Conservation (phyloP, 2,113 vertebrate genomes). For the Cnemophilus loriae region DNA sequence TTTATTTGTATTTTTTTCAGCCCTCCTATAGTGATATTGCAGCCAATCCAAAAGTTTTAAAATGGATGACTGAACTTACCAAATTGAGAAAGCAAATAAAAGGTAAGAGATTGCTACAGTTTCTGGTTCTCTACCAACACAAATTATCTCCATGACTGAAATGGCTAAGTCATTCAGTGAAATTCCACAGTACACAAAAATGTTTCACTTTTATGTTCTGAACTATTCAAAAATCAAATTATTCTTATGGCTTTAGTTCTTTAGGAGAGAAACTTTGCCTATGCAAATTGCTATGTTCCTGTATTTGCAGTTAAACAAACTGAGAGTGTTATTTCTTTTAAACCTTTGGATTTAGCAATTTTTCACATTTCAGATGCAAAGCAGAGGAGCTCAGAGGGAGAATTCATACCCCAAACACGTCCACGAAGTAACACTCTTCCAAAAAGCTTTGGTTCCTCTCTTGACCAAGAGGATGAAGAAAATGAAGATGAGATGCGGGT, state of each 20-base stretch:
- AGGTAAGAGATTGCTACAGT: conserved; percentile 74
- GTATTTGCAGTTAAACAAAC: neutral
- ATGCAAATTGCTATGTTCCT: rapidly evolving
- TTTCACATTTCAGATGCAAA: conserved; percentile 82
- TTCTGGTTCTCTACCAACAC: neutral
- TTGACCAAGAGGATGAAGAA: conserved; percentile 82
- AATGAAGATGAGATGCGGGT: conserved; percentile 63
- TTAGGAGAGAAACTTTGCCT: neutral
- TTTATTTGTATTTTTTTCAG: conserved; percentile 65
- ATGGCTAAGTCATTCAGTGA: neutral
- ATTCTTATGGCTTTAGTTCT: neutral
- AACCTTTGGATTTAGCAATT: neutral
- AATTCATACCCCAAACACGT: conserved; percentile 86
- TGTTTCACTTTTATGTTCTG: neutral
- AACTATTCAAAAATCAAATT: neutral
- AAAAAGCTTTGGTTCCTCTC: conserved; percentile 95
- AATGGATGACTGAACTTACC: conserved; percentile 98
- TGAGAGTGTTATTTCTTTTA: neutral
- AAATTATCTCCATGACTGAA: neutral
- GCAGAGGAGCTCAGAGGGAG: conserved; percentile 85
- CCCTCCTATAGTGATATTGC: conserved; percentile 94
- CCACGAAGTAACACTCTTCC: conserved; percentile 96
- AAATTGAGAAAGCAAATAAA: conserved; percentile 95
- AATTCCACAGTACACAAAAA: neutral
- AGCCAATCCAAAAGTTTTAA: conserved; percentile 95